phyloP scores from a whole-genome alignment of 2,797 vertebrate species.

The Pipistrellus kuhlii region DNA sequence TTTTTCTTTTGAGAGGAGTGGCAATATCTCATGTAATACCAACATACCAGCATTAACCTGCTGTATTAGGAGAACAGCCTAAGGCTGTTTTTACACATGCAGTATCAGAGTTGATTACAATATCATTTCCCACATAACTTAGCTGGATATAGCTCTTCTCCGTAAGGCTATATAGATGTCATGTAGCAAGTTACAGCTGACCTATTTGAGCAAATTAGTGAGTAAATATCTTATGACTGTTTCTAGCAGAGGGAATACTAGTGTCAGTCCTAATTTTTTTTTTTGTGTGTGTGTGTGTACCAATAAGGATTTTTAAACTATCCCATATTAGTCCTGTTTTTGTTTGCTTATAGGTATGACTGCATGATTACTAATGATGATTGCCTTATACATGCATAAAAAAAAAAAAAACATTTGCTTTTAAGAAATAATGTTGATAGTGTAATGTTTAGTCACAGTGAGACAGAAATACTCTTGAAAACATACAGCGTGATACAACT shows the following conservation, averaged over 20 bases:
- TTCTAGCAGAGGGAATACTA: neutral
- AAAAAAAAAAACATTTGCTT: neutral
- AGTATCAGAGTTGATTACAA: neutral
- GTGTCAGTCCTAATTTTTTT: neutral
- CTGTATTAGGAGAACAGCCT: neutral
- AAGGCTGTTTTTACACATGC: constrained; percentile 35
- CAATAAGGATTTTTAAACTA: neutral
- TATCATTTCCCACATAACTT: constrained; percentile 26
- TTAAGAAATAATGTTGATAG: neutral
- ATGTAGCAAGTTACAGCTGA: neutral
- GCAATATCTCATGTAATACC: constrained; percentile 15
- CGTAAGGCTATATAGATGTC: neutral
- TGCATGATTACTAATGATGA: neutral
- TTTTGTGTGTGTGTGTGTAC: no score
- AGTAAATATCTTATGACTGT: neutral
- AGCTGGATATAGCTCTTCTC: neutral
- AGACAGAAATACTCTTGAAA: neutral
- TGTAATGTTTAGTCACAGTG: neutral
- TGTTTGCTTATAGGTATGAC: neutral
- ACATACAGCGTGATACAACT: neutral
- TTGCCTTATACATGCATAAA: neutral
- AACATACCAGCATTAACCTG: constrained; percentile 45
- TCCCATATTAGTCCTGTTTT: neutral
- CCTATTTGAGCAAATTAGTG: neutral
- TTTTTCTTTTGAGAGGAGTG: constrained; percentile 33